Percentiles rank a stretch among this genome's conserved stretches.
phyloP scores from a whole-genome alignment of 1,140 invertebrate genomes.

The Drosophila ercepeae region DNA sequence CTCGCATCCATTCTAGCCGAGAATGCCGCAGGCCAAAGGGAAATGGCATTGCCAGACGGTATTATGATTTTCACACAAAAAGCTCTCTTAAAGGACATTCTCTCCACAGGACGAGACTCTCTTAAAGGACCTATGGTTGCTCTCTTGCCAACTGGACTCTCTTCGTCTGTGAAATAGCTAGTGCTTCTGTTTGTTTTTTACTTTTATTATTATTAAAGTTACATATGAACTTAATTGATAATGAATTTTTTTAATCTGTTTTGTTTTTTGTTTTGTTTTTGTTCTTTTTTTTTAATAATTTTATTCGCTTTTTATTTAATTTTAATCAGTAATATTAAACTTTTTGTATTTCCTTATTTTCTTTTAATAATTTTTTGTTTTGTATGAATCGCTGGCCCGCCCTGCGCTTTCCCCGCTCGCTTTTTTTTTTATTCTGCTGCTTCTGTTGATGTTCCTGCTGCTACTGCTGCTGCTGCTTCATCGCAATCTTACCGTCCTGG shows the following conservation, averaged over 20 bases:
- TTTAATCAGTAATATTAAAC: constrained; percentile 80
- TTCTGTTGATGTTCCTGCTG: neutral
- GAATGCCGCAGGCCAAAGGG: constrained; percentile 25
- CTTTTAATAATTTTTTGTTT: constrained; percentile 50
- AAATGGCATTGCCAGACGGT: constrained; percentile 34
- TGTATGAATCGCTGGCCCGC: constrained; percentile 67
- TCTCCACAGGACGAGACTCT: constrained; percentile 11
- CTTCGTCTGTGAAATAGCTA: constrained; percentile 45
- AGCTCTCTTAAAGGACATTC: constrained; percentile 15
- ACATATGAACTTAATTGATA: constrained; percentile 82
- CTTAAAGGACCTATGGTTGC: constrained; percentile 1
- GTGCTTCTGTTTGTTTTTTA: constrained; percentile 42
- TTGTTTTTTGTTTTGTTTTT: constrained; percentile 25
- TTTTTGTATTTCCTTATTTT: constrained; percentile 57
- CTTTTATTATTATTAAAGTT: constrained; percentile 81
- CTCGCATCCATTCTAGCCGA: constrained; percentile 46
- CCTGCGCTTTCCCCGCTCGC: constrained; percentile 42
- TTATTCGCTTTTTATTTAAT: constrained; percentile 67
- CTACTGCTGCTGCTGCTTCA: constrained; percentile 16
- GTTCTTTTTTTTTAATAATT: constrained; percentile 62
- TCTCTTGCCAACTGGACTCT: constrained; percentile 18
- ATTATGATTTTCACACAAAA: neutral
- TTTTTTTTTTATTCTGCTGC: constrained; percentile 6
- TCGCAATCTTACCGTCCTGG: constrained; percentile 34
- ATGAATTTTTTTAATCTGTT: constrained; percentile 67